phyloP scores from a whole-genome alignment of 2,113 vertebrate genomes.

The Heptranchias perlo region DNA sequence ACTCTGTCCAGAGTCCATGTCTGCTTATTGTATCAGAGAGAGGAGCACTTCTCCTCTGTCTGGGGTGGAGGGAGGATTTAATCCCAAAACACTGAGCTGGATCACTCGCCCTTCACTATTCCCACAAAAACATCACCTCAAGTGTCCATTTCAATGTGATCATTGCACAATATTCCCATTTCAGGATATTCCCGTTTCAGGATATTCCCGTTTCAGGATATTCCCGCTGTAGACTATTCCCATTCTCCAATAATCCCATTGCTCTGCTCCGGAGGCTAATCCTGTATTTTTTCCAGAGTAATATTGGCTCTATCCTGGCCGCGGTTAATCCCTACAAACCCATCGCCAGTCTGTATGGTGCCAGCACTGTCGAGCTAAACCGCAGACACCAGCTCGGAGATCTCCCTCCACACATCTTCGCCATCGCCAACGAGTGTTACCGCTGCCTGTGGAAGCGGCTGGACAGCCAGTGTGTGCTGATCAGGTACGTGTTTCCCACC shows the following conservation, averaged over 20 bases:
- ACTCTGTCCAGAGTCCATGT: too few relatives aligned
- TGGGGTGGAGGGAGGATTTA: too few relatives aligned
- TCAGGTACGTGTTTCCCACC: constrained; percentile 64
- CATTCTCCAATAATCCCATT: not conserved
- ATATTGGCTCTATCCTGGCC: constrained; percentile 83
- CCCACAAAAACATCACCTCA: too few relatives aligned
- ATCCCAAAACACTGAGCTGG: too few relatives aligned
- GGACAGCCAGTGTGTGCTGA: constrained; percentile 91
- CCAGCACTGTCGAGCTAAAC: constrained; percentile 67
- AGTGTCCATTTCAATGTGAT: too few relatives aligned
- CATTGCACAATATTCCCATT: too few relatives aligned
- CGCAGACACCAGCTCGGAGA: constrained; percentile 79
- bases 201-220: too few relatives aligned
- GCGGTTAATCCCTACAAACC: constrained; percentile 84
- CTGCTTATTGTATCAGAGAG: too few relatives aligned
- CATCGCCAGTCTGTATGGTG: constrained; percentile 70
- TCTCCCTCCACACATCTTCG: constrained; percentile 84
- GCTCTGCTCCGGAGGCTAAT: not conserved
- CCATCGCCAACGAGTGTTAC: constrained; percentile 87
- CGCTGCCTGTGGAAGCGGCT: constrained; percentile 87
- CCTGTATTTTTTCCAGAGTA: constrained; percentile 59
- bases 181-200: too few relatives aligned
- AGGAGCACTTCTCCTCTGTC: too few relatives aligned
- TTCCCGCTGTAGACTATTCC: not conserved
- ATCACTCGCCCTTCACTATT: too few relatives aligned